phyloP scores from a whole-genome alignment of 2,797 vertebrate species.

The Amphiprion clarkii region DNA sequence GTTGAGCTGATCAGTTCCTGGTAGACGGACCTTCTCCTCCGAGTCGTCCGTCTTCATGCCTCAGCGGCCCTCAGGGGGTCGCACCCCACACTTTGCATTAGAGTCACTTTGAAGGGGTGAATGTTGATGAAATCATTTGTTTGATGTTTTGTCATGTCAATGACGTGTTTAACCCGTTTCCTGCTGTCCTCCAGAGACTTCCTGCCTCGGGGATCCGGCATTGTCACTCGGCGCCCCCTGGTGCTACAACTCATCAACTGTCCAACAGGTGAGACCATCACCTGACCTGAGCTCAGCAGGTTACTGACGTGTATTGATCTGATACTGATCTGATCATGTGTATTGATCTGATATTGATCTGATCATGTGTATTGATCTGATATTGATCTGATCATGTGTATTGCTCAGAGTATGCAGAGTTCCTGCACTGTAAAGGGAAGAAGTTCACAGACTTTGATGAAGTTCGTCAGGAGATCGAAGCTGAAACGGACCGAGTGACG shows the following conservation, averaged over 20 bases:
- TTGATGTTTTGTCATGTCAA: too few species aligned
- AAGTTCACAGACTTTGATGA: slow-evolving; percentile 96
- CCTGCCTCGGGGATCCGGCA: slow-evolving; percentile 96
- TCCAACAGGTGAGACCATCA: slow-evolving; percentile 86
- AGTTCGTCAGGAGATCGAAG: slow-evolving; percentile 94
- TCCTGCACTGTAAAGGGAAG: slow-evolving; percentile 96
- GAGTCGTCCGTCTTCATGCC: too few species aligned
- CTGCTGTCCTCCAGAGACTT: slow-evolving; percentile 88
- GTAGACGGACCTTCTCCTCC: too few species aligned
- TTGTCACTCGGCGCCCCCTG: slow-evolving; percentile 94
- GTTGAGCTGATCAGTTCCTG: too few species aligned
- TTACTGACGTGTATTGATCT: neutral
- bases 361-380: neutral
- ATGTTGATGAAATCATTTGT: too few species aligned
- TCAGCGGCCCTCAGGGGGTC: too few species aligned
- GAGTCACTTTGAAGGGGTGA: too few species aligned
- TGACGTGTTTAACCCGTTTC: too few species aligned
- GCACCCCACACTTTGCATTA: too few species aligned
- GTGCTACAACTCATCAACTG: slow-evolving; percentile 94
- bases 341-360: neutral
- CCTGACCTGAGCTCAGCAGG: neutral
- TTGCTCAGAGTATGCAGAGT: slow-evolving; percentile 91
- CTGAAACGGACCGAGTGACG: slow-evolving; percentile 92
- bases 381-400: neutral
- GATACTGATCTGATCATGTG: neutral